Evolutionary conservation across 2,888 invertebrate species (phyloP).

Genomic region (Drosophila atroscutellata): DNA sequence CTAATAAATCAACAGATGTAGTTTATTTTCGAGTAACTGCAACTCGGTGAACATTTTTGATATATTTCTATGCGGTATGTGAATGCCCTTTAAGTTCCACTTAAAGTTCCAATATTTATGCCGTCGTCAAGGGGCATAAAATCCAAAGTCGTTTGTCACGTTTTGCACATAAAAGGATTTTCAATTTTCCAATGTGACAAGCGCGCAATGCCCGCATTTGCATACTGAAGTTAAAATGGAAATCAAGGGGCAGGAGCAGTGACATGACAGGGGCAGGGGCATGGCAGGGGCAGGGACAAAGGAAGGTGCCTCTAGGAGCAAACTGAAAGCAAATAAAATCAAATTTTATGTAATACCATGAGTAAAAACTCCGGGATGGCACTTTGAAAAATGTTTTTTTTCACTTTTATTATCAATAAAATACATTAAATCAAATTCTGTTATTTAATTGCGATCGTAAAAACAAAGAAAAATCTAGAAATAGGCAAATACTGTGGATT

Average conservation of each 20-base stretch:
- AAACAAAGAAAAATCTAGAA: conserved; percentile 37
- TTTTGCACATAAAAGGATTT: conserved; percentile 78
- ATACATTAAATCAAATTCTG: conserved; percentile 78
- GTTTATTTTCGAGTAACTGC: neutral
- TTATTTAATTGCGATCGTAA: conserved; percentile 77
- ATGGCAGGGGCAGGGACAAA: neutral
- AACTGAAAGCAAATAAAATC: conserved; percentile 61
- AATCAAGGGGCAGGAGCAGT: neutral
- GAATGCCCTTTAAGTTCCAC: conserved; percentile 33
- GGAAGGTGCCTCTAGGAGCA: conserved; percentile 7
- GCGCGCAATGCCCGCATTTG: conserved; percentile 63
- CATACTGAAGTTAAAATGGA: conserved; percentile 52
- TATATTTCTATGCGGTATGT: conserved; percentile 1
- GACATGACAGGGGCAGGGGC: neutral
- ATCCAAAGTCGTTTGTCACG: conserved; percentile 74
- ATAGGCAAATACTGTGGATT: conserved; percentile 17
- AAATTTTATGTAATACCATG: conserved; percentile 63
- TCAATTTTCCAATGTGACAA: conserved; percentile 77
- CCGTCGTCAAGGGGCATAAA: conserved; percentile 53
- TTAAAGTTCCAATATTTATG: conserved; percentile 48
- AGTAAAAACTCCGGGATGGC: conserved; percentile 40
- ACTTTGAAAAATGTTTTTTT: conserved; percentile 36
- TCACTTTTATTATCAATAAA: conserved; percentile 74
- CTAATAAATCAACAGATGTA: neutral
- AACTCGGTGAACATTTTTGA: conserved; percentile 6